Evolutionary conservation across 2,113 vertebrate genomes (phyloP), one percentile per base, ranked within the genome.

Genomic region (Camelus dromedarius): DNA sequence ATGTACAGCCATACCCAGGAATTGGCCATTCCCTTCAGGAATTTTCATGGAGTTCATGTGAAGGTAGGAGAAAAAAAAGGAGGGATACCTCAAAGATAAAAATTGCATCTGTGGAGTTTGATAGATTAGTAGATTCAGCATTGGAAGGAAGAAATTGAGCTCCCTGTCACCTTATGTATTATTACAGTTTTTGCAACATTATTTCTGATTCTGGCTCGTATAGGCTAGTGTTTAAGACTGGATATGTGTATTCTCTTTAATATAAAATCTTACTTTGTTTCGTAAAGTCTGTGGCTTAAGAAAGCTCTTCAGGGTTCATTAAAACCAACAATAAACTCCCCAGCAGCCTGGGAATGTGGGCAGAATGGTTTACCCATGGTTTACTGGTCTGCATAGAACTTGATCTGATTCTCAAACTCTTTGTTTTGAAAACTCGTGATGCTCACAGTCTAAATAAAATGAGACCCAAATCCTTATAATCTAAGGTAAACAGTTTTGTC

Each of bases 391-490:
- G 28, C 35, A 1, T 11, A 86, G 81, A 91, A 58, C 73, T 91
- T 80, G 58, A 87, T 82, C 13, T 14, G 12, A 48, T 56, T 87
- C 64, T 91, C 85, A 92, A 70, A 85, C 48, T 92, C 76, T 75
- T 7, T 79, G 60, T 64, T 82, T 94, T 89, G 79, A 89, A 91
- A 96, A 92, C 79, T 85, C 76, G 48, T 69, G 77, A 93, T 77
- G 82, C 66, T 93, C 52, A 69, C 76, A 83, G 75, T 95, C 50
- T 97, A 93, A 97, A 95, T 95, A 95, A 73, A 96, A 28, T 79
- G 64, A 96, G 86, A 87, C 62, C 82, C 35, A 97, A 95, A 92
- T 95, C 86, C 79, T 97, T 96, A 54, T 91, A 96, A 95, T 96
- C 91, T 26, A 82, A 79, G 48, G 46, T 93, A 96, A 97, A 97